A percentile compares a stretch with the other conserved stretches of the same genome.
Conservation (phyloP, 1,140 invertebrate genomes). For the Sycophaga agraensis region DNA sequence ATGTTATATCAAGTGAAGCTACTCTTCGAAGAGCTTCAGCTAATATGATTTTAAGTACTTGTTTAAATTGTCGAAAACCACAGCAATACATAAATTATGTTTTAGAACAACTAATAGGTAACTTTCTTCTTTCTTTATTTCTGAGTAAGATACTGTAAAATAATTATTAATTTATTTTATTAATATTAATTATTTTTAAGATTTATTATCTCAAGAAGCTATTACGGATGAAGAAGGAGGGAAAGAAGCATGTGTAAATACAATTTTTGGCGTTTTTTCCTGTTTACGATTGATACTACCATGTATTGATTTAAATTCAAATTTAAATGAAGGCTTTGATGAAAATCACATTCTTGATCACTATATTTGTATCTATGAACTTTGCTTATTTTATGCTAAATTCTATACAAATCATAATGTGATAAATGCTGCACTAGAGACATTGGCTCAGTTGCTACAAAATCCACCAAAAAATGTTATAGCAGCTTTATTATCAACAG, state of each 20-base stretch:
- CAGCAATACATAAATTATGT: constrained; percentile 64
- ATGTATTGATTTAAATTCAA: constrained; percentile 46
- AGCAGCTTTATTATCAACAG: constrained; percentile 60
- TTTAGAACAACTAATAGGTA: constrained; percentile 58
- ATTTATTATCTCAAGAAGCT: constrained; percentile 51
- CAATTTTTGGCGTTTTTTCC: constrained; percentile 68
- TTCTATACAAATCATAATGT: constrained; percentile 77
- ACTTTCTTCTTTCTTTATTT: constrained; percentile 39
- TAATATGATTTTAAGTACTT: constrained; percentile 65
- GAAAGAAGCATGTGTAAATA: constrained; percentile 44
- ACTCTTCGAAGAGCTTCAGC: constrained; percentile 67
- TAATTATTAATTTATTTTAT: constrained; percentile 1
- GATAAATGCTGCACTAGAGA: constrained; percentile 81
- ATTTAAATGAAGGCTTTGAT: constrained; percentile 31
- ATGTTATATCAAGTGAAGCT: constrained; percentile 63
- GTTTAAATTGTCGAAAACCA: constrained; percentile 66
- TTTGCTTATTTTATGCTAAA: constrained; percentile 73
- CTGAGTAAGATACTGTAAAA: too few species aligned
- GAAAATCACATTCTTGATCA: constrained; percentile 44
- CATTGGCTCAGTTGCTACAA: constrained; percentile 72
- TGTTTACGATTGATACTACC: constrained; percentile 67
- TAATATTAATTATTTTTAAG: constrained; percentile 45
- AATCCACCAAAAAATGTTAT: constrained; percentile 65
- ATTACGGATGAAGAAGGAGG: constrained; percentile 48
- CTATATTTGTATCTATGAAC: constrained; percentile 73